Evolutionary conservation across 2,888 invertebrate genomes (phyloP).

Genomic region (Latrodectus hesperus): DNA sequence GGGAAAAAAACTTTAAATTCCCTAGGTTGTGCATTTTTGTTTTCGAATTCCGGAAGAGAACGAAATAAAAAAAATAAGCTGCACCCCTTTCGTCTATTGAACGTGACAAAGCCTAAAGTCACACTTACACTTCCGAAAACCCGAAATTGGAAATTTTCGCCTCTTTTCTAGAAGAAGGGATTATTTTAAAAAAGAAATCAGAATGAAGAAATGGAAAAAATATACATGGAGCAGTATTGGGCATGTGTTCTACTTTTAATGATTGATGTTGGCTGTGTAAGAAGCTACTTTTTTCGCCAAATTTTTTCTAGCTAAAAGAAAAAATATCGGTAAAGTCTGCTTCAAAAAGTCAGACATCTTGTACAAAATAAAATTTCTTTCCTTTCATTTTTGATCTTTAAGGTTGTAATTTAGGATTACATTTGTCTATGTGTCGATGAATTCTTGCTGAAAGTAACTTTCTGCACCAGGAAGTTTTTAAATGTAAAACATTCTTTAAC

Average conservation of each 20-base stretch:
- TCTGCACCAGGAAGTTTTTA: too few relatives aligned
- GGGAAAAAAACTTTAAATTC: conserved; percentile 4
- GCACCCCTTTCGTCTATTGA: conserved; percentile 8
- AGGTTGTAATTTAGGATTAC: too few relatives aligned
- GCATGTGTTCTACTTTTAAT: conserved; percentile 49
- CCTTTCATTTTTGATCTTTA: too few relatives aligned
- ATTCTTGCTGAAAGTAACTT: too few relatives aligned
- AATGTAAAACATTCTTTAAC: too few relatives aligned
- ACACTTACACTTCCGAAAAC: conserved; percentile 31
- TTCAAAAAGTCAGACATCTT: too few relatives aligned
- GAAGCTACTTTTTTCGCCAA: too few relatives aligned
- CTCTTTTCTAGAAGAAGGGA: neutral
- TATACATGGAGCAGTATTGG: conserved; percentile 20
- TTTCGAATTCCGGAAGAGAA: neutral
- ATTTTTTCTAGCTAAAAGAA: too few relatives aligned
- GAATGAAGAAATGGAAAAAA: conserved; percentile 9
- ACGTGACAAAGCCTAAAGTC: conserved; percentile 47
- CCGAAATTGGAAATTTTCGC: conserved; percentile 31
- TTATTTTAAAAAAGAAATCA: conserved; percentile 4
- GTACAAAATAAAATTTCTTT: too few relatives aligned
- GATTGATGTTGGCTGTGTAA: conserved; percentile 22
- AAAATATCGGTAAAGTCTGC: too few relatives aligned
- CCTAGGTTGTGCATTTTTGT: neutral
- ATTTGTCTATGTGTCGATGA: too few relatives aligned
- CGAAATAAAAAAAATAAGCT: neutral